phyloP scores from a whole-genome alignment of 64 coral and sea anemone genomes.

The Astreopora myriophthalma region DNA sequence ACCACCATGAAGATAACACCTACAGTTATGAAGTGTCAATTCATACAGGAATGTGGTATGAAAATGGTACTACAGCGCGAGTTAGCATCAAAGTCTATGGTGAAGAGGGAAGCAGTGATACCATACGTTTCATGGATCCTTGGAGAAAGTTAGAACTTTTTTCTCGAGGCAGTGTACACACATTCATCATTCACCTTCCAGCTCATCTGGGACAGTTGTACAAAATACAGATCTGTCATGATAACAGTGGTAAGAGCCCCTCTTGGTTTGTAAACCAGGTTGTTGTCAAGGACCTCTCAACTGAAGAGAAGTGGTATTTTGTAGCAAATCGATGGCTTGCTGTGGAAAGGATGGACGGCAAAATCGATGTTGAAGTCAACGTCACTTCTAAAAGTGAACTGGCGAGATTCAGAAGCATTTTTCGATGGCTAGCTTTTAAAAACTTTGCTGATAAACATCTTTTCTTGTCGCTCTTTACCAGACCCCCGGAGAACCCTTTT shows the following conservation, averaged over 20 bases:
- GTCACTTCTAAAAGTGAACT: slow-evolving; percentile 18
- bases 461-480: slow-evolving; percentile 68
- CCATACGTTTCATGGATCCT: slow-evolving; percentile 39
- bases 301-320: slow-evolving; percentile 50
- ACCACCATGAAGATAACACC: too few relatives aligned
- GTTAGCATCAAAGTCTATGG: slow-evolving; percentile 44
- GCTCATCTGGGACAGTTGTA: slow-evolving; percentile 23
- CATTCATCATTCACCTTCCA: slow-evolving; percentile 28
- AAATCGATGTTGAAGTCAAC: slow-evolving; percentile 2
- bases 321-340: slow-evolving; percentile 56
- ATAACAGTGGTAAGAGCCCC: slow-evolving; percentile 51
- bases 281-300: not conserved
- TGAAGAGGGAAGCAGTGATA: not conserved
- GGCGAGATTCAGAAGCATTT: slow-evolving; percentile 52
- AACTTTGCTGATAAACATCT: slow-evolving; percentile 78
- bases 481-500: slow-evolving; percentile 69
- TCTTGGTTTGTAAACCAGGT: slow-evolving; percentile 64
- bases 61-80: slow-evolving; percentile 35
- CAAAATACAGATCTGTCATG: slow-evolving; percentile 37
- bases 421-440: slow-evolving; percentile 52
- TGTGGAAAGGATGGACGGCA: slow-evolving; percentile 38
- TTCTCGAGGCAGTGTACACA: slow-evolving; percentile 46
- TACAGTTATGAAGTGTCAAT: slow-evolving; percentile 50
- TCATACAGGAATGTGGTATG: slow-evolving; percentile 61
- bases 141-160: slow-evolving; percentile 19